Evolutionary conservation across 2,888 invertebrate species (phyloP), one percentile per base, ranked within the genome.

Genomic region (Furcula furcula): DNA sequence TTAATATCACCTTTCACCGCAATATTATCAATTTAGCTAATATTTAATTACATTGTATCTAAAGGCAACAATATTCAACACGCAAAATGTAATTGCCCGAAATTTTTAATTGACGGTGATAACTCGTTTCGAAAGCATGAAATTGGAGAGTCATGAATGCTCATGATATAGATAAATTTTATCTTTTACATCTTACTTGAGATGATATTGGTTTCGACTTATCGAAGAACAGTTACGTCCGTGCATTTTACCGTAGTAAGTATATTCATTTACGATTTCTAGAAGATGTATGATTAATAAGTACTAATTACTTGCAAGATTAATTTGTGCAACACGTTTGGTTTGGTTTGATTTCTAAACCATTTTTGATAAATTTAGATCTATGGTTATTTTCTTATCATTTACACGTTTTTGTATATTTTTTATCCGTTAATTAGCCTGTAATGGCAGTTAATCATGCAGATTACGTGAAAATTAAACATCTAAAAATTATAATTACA

Each of bases 71-170:
- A 45, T 43, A 39, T 50, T 48, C 42, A 46, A 63, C 77, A 77
- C 67, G 76, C 75, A 63, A 76, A 59, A 69, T 68, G 69, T 73
- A 70, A 75, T 60, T 60, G 68, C 51, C 54, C 46, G 32, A 56
- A 60, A 47, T 46, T 44, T 46, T 57, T 69, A 67, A 73, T 70
- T 64, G 64, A 52, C 49, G 64, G 40, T 49, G 44, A 55, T 65
- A 63, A 63, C 55, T 54, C 41, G 46, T 56, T 66, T 69, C 36
- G 65, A 71, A 67, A 72, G 65, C 68, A 70, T 71, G 54, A 72
- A 66, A 67, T 71, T 61, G 49, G 55, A 64, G 55, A 57, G 46
- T 43, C 46, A 36, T 41, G 39, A 36, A 23, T 12, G 11, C 42
- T 54, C 46, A 54, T 55, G 50, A 46, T 58, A 59, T 52, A 59